Evolutionary conservation across 2,888 invertebrate genomes (phyloP).

Genomic region (Megamerina dolium): DNA sequence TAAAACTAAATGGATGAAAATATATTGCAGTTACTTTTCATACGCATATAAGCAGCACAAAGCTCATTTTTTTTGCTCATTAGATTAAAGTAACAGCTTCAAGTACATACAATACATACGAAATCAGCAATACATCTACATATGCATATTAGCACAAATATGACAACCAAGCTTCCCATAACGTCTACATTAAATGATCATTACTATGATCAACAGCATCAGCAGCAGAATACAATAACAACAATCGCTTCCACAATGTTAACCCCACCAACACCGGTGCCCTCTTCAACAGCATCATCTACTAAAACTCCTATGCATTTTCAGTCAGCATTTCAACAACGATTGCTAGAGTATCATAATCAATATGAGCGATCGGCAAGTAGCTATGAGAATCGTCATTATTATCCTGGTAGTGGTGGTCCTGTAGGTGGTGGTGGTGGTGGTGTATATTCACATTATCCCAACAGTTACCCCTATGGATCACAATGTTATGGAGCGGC

Average conservation of each 20-base stretch:
- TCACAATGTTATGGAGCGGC: too few relatives aligned
- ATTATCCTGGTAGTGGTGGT: too few relatives aligned
- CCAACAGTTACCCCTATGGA: too few relatives aligned
- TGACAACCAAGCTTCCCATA: conserved; percentile 13
- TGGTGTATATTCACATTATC: too few relatives aligned
- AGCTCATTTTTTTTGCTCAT: too few relatives aligned
- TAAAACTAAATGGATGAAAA: too few relatives aligned
- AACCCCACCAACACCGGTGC: conserved; percentile 9
- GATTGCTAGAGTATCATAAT: conserved; percentile 11
- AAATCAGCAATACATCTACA: too few relatives aligned
- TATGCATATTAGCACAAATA: not conserved
- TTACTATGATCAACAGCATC: conserved; percentile 3
- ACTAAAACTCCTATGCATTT: conserved; percentile 19
- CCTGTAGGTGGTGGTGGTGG: not conserved
- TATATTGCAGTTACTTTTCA: too few relatives aligned
- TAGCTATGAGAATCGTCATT: conserved; percentile 14
- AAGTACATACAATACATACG: too few relatives aligned
- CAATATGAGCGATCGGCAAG: not conserved
- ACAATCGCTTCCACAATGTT: conserved; percentile 1
- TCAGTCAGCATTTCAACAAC: conserved; percentile 11
- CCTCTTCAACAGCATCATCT: too few relatives aligned
- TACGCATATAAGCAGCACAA: too few relatives aligned
- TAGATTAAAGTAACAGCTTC: too few relatives aligned
- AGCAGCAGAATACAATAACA: conserved; percentile 7
- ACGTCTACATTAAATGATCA: not conserved